Conservation (phyloP, 2,888 invertebrate species). For the Shargacucullia verbasci region DNA sequence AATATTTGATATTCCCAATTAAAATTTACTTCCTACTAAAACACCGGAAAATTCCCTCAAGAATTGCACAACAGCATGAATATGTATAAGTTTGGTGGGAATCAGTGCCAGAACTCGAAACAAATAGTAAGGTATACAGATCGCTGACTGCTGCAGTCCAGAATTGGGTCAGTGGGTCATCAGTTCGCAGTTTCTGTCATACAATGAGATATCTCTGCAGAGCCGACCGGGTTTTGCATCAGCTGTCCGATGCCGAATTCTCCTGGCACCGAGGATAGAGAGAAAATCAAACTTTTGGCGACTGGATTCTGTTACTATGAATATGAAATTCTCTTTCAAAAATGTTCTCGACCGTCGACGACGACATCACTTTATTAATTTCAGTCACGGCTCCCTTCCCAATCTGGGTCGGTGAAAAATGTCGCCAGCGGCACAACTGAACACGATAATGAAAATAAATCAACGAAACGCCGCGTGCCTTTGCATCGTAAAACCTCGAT, state of each 20-base stretch:
- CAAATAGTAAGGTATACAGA: conserved; percentile 80
- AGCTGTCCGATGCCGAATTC: conserved; percentile 69
- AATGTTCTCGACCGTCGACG: conserved; percentile 37
- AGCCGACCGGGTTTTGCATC: conserved; percentile 74
- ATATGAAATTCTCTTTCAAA: conserved; percentile 53
- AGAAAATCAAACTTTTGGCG: conserved; percentile 51
- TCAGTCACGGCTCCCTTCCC: conserved; percentile 61
- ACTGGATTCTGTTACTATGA: conserved; percentile 46
- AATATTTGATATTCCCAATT: conserved; percentile 37
- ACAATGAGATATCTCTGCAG: conserved; percentile 86
- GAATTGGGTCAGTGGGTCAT: conserved; percentile 85
- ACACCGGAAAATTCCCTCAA: conserved; percentile 51
- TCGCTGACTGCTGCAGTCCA: conserved; percentile 83
- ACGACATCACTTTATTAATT: conserved; percentile 67
- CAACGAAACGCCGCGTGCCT: conserved; percentile 66
- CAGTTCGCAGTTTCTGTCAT: conserved; percentile 79
- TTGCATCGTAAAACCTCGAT: conserved; percentile 75
- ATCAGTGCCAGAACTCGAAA: conserved; percentile 83
- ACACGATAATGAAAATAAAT: conserved; percentile 79
- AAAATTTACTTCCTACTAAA: conserved; percentile 39
- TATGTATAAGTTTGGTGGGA: conserved; percentile 75
- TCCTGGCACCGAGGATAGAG: conserved; percentile 41
- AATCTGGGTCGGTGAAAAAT: conserved; percentile 68
- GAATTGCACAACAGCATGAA: conserved; percentile 65
- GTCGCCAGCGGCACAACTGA: conserved; percentile 67